Evolutionary conservation across 2,113 vertebrate genomes (phyloP), one percentile per base, ranked within the genome.

Genomic region (Pollimyrus isidori): DNA sequence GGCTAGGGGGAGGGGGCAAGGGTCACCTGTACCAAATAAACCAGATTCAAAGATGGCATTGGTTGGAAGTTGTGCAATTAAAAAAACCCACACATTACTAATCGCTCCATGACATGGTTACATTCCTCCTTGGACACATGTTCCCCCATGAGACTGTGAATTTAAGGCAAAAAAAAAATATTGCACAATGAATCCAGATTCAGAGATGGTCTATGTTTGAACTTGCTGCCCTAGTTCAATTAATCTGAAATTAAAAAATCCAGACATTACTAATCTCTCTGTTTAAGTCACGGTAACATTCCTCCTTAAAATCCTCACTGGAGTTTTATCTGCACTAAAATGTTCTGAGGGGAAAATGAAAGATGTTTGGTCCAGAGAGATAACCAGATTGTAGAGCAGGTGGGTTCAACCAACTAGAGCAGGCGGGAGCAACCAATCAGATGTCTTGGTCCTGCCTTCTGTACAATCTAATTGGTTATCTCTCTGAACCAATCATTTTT

Each of bases 161-260:
- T 76, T 73, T 13, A 73, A 80, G 26, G 9, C n/a, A 35, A 80
- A 42, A 17, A 6, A n/a, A n/a, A 39, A 23, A 13, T 50, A 23
- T 21, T 46, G 23, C 23, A 84, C n/a, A 48, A 84, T 45, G 21
- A 76, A 82, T 58, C 86, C 50, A 83, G 69, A 56, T n/a, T 9
- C 76, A 62, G 30, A 45, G n/a, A 53, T 88, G 86, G 50, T 87
- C 56, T 85, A 87, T 62, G 56, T 69, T 89, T 89, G 56, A 88
- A 86, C 39, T 23, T 87, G 48, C 23, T 58, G 4, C 49, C 49
- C 42, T 7, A 23, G 50, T 48, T 89, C 53, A 42, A 30, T 58
- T 4, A 15, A 39, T 42, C 50, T 58, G 35, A 80, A 42, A 45
- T 30, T 3, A 45, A 42, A 53, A 42, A n/a, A 84, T 21, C 1